Base-by-base conservation (phyloP, 2,888 invertebrate species). In the Lasioglossum marginatum region DNA sequence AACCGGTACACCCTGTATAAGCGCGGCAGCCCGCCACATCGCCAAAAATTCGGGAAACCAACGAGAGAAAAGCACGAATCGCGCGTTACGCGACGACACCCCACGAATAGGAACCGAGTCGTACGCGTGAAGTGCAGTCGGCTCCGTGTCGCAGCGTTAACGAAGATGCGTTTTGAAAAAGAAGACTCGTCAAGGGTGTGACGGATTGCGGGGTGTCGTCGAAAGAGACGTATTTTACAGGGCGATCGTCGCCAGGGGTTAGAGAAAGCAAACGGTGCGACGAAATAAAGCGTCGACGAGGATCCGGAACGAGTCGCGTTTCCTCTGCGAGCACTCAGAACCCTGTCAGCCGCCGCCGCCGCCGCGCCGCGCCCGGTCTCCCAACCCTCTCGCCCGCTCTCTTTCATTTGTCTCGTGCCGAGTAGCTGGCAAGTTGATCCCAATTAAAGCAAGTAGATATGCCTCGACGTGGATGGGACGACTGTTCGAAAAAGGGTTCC, bases 391-490 rank as follows among this genome's bases (percentile, higher is more conserved):
- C 43, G n/a, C 83, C 83, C 83, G 82, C 87, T 88, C 91, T 90
- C 92, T 92, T 92, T 92, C 93, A 92, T 93, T 93, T 92, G 92
- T 92, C 93, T 92, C 91, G 90, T 88, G 89, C 89, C 91, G 92
- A 93, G 93, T 91, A 90, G 88, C 90, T 90, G 90, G 87, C 89
- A 88, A 90, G 91, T 92, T 92, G 92, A 92, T 93, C 93, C 93
- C 92, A 93, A 93, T 93, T 93, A 93, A 93, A 92, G 91, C 91
- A 88, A 92, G 92, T 91, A 92, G 92, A 92, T 92, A 89, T 82
- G 89, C 82, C 77, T 70, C 70, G 57, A 70, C 85, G 73, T 52
- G 71, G 63, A 60, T 71, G 31, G n/a, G 40, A 31, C 57, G 57
- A 12, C 27, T 74, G 27, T 74, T 74, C 27, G 66, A 77, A 66